Percentiles rank a stretch among this genome's conserved stretches.
These are phyloP conservation scores for Oreortyx pictus DNA, from an alignment of 2,797 vertebrate genomes.

Conservation along the genomic window DNA sequence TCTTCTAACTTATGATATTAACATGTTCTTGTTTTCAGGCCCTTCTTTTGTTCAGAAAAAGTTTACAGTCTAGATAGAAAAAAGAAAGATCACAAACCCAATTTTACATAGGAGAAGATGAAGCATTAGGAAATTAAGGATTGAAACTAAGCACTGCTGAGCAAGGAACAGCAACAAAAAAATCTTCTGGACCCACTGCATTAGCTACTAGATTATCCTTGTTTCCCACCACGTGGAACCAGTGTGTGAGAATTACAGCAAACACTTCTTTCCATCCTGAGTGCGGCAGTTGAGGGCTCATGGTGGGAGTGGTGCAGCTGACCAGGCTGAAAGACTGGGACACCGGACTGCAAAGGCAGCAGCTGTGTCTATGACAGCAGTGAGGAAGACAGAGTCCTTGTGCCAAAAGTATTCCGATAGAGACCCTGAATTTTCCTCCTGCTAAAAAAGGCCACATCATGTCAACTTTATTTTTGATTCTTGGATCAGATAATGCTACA, in stretches of 20 bases:
- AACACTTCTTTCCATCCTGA: accelerated
- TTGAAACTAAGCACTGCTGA: accelerated
- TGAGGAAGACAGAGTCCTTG: not conserved
- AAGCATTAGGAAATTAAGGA: not conserved
- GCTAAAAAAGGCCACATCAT: not conserved
- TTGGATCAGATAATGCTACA: not conserved
- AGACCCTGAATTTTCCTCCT: not conserved
- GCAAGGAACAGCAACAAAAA: not conserved
- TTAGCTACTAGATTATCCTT: not conserved
- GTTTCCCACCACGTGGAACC: not conserved
- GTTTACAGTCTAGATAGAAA: not conserved
- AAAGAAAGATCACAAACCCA: not conserved
- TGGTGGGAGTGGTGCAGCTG: not conserved
- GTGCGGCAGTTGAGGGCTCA: accelerated
- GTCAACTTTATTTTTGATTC: not conserved
- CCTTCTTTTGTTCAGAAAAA: not conserved
- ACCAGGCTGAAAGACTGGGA: not conserved
- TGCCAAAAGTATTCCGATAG: not conserved
- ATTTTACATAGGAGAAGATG: not conserved
- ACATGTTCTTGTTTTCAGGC: not conserved
- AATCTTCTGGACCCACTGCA: not conserved
- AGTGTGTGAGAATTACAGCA: not conserved
- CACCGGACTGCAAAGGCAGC: not conserved
- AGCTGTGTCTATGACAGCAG: not conserved
- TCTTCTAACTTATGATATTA: not conserved